These are phyloP conservation scores for Chiloscyllium plagiosum DNA, from an alignment of 2,113 vertebrate genomes.

Conservation along the genomic window DNA sequence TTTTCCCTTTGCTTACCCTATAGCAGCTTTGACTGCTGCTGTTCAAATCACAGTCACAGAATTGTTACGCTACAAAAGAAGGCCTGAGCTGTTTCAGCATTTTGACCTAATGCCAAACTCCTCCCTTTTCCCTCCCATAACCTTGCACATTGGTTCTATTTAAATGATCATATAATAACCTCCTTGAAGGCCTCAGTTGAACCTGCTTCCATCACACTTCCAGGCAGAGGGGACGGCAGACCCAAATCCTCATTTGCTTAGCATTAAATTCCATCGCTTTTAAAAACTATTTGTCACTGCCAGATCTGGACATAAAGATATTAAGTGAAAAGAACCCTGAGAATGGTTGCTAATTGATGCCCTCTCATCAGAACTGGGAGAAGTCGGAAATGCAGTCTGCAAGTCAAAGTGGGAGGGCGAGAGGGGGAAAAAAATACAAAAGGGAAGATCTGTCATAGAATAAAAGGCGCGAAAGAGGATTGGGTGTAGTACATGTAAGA, in stretches of 20 bases:
- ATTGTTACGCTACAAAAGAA: too few species aligned
- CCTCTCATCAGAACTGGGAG: neutral
- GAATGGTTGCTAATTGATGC: neutral
- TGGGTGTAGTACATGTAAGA: neutral
- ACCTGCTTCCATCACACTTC: too few species aligned
- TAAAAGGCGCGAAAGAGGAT: neutral
- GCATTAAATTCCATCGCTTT: neutral
- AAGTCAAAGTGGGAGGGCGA: neutral
- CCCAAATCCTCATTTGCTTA: neutral
- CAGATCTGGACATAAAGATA: neutral
- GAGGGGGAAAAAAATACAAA: neutral
- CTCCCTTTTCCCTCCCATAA: too few species aligned
- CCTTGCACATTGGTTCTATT: too few species aligned
- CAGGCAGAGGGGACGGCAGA: too few species aligned
- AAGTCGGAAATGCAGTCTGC: neutral
- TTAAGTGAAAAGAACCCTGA: neutral
- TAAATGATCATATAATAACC: too few species aligned
- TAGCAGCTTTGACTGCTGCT: neutral
- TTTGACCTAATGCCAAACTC: too few species aligned
- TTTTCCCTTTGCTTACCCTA: neutral
- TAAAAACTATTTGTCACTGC: neutral
- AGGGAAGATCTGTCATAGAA: neutral
- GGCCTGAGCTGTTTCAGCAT: too few species aligned
- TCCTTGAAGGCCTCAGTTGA: too few species aligned
- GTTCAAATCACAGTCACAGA: too few species aligned